Base-by-base conservation (phyloP, 2,888 invertebrate species). In the Ganaspis brasiliensis region DNA sequence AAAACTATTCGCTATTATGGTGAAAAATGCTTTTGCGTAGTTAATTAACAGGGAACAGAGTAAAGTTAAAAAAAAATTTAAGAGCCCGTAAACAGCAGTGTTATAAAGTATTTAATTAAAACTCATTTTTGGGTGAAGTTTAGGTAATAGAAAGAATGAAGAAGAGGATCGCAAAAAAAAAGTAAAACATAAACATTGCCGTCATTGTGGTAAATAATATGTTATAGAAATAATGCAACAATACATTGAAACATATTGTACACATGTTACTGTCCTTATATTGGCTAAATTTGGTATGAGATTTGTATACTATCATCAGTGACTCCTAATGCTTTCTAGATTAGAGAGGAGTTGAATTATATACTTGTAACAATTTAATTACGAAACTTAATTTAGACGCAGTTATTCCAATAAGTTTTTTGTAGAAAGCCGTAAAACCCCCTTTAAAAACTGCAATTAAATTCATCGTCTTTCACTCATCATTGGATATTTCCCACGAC, bases 241-340 rank as follows among this genome's bases (percentile, higher is more conserved):
- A 67, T 67, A 45, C 67, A 67, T 40, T 67, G 67, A 67, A 67
- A 67, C 67, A 49, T 67, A 67, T 67, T 67, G 67, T 67, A 67
- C 67, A 67, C 67, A 67, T 49, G 40, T 49, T 63, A 67, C 45
- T 67, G 67, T 67, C 67, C 67, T 45, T 49, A 67, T 67, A 67
- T 49, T 67, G 45, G 40, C 67, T 67, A 49, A 67, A 67, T 49
- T 67, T 67, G 45, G 67, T 67, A 63, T 67, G 45, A 45, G 45
- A 67, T 67, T 67, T 67, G 67, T 67, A 67, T 67, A 67, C 67
- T 67, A 40, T 67, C 67, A 45, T 45, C 45, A 67, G 67, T 67
- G 67, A 45, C 45, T 45, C 67, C 45, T 24, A 67, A 67, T 14
- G 67, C 67, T 67, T 67, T 67, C 45, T 67, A 67, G 67, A 67